phyloP scores from a whole-genome alignment of 2,113 vertebrate genomes.

The Channa argus region DNA sequence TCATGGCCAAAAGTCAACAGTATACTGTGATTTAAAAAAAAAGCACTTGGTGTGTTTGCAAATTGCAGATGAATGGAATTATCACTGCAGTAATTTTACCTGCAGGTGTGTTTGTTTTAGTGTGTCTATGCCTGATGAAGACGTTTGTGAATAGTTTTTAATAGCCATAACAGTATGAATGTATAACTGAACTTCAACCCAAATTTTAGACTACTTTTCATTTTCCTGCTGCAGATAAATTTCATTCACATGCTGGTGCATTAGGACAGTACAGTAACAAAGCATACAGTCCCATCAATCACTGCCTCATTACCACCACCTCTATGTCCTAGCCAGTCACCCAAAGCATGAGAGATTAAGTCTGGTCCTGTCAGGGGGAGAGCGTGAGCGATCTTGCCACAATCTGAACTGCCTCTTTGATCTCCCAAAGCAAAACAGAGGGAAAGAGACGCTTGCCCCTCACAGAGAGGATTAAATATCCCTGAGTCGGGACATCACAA shows the following conservation, averaged over 20 bases:
- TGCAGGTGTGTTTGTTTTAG: conserved; percentile 41
- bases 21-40: background rate
- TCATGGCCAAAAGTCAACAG: conserved; percentile 13
- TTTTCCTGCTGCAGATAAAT: conserved; percentile 30
- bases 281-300: conserved; percentile 68
- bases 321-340: conserved; percentile 43
- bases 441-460: conserved; percentile 76
- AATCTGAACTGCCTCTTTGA: conserved; percentile 81
- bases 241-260: conserved; percentile 22
- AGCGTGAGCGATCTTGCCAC: conserved; percentile 68
- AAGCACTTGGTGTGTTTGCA: background rate
- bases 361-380: conserved; percentile 62
- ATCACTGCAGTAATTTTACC: background rate
- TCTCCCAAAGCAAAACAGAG: conserved; percentile 80
- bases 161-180: too few relatives aligned
- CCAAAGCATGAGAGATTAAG: conserved; percentile 18
- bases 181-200: background rate
- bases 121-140: background rate
- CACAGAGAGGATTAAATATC: conserved; percentile 85
- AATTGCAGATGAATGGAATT: background rate
- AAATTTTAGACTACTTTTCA: background rate
- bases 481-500: conserved; percentile 85
- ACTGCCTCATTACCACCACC: conserved; percentile 72
- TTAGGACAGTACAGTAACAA: conserved; percentile 45
- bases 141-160: background rate